Conservation (phyloP, 1,140 invertebrate species). For the silkworm (Bombyx mori) region DNA sequence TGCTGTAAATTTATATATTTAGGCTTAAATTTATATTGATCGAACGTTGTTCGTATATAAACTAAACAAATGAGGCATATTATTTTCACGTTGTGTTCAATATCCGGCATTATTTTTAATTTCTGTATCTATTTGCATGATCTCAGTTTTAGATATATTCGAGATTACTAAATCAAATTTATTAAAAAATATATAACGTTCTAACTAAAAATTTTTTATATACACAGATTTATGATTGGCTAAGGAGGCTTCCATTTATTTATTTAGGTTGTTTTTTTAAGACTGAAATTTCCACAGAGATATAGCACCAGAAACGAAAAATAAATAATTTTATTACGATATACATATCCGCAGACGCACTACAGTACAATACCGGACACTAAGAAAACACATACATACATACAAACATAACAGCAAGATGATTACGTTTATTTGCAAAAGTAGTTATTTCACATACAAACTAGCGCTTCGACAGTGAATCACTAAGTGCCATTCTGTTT, state of each 20-base stretch:
- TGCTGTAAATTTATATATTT: slow-evolving; percentile 71
- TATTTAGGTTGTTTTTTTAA: slow-evolving; percentile 42
- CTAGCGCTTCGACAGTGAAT: slow-evolving; percentile 30
- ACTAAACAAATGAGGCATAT: slow-evolving; percentile 62
- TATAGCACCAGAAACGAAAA: slow-evolving; percentile 52
- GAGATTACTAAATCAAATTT: slow-evolving; percentile 66
- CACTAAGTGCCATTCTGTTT: slow-evolving; percentile 61
- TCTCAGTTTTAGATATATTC: slow-evolving; percentile 69
- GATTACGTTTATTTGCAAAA: not conserved
- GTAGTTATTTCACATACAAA: not conserved
- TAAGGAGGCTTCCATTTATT: slow-evolving; percentile 61
- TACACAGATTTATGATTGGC: slow-evolving; percentile 66
- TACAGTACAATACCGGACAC: slow-evolving; percentile 8
- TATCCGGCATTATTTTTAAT: slow-evolving; percentile 69
- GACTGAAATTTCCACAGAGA: slow-evolving; percentile 51
- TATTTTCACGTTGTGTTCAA: slow-evolving; percentile 66
- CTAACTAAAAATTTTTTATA: slow-evolving; percentile 30
- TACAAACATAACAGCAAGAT: slow-evolving; percentile 7
- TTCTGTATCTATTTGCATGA: slow-evolving; percentile 61
- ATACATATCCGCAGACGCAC: slow-evolving; percentile 44
- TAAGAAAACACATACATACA: slow-evolving; percentile 8
- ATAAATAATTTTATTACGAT: slow-evolving; percentile 15
- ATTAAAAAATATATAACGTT: slow-evolving; percentile 45
- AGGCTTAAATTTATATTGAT: slow-evolving; percentile 68
- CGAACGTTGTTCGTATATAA: slow-evolving; percentile 63